These are phyloP conservation scores for Papilio elwesi DNA, from an alignment of 2,888 invertebrate genomes.

Conservation along the genomic window DNA sequence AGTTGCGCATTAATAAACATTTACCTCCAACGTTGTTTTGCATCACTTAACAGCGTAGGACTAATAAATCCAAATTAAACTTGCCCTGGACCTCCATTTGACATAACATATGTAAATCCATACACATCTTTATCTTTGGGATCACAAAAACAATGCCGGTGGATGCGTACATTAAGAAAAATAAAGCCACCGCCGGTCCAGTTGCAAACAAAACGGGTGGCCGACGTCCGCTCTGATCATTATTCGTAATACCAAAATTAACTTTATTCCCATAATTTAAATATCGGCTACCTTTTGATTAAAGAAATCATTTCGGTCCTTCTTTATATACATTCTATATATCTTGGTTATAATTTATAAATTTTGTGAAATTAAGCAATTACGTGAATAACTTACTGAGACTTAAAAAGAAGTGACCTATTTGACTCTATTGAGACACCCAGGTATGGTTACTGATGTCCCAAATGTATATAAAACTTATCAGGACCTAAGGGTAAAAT, in stretches of 20 bases:
- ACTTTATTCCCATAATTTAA: conserved; percentile 83
- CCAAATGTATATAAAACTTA: too few species aligned
- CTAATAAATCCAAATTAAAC: conserved; percentile 84
- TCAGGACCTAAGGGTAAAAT: too few species aligned
- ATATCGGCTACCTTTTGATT: conserved; percentile 63
- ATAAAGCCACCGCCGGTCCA: conserved; percentile 67
- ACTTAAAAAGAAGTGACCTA: too few species aligned
- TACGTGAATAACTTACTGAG: too few species aligned
- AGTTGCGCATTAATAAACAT: conserved; percentile 43
- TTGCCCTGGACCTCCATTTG: conserved; percentile 74
- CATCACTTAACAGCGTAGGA: conserved; percentile 69
- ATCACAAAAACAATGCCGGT: conserved; percentile 77
- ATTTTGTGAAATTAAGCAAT: too few species aligned
- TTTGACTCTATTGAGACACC: too few species aligned
- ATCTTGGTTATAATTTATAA: not conserved
- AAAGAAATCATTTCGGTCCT: conserved; percentile 50
- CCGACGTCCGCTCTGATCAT: conserved; percentile 72
- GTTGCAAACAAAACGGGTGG: conserved; percentile 78
- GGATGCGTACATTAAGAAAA: conserved; percentile 67
- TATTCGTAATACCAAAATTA: conserved; percentile 83
- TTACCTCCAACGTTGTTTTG: conserved; percentile 71
- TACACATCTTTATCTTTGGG: conserved; percentile 82
- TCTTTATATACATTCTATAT: conserved; percentile 29
- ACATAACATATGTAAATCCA: conserved; percentile 83
- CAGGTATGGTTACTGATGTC: too few species aligned